Evolutionary conservation across 2,797 vertebrate genomes (phyloP).

Genomic region (Hypotaenidia okinawae): DNA sequence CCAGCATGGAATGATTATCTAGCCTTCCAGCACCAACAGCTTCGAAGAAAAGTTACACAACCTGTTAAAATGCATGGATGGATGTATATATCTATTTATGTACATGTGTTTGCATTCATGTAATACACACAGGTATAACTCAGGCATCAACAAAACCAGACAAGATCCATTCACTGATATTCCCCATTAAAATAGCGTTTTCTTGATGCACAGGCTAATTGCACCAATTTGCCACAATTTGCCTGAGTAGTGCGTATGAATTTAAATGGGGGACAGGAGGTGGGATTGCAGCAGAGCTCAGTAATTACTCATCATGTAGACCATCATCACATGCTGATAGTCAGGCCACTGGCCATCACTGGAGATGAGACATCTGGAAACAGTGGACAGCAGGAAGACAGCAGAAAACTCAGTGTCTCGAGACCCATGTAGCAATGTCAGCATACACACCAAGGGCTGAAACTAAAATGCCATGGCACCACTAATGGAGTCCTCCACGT

Average conservation of each 20-base stretch:
- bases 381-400: not conserved
- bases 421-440: not conserved
- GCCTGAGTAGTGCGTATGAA: not conserved
- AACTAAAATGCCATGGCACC: not conserved
- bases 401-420: not conserved
- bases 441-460: not conserved
- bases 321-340: not conserved
- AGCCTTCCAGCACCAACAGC: constrained; percentile 22
- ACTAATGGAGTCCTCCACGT: not conserved
- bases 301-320: not conserved
- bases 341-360: not conserved
- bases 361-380: not conserved
- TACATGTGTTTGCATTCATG: not conserved
- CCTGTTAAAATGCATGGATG: not conserved
- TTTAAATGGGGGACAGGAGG: not conserved
- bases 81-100: not conserved
- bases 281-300: not conserved
- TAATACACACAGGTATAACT: not conserved
- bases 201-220: constrained; percentile 7
- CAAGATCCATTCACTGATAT: not conserved
- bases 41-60: not conserved
- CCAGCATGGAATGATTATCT: constrained; percentile 19
- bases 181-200: not conserved
- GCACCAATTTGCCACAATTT: constrained; percentile 41
- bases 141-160: not conserved